phyloP scores from a whole-genome alignment of 2,888 invertebrate genomes.

The Poecilobothrus nobilitatus region DNA sequence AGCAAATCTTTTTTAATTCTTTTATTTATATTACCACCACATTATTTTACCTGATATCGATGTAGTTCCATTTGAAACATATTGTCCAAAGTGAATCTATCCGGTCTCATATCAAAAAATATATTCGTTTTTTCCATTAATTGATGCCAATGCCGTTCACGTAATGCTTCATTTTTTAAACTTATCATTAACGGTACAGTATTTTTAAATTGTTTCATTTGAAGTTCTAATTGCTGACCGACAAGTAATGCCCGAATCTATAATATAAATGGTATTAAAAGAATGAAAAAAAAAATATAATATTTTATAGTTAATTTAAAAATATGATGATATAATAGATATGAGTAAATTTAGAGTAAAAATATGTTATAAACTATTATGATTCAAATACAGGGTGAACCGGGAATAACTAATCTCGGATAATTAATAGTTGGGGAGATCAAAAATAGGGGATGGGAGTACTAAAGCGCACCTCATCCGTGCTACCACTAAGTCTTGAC shows the following conservation, averaged over 20 bases:
- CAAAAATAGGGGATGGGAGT: too few relatives aligned
- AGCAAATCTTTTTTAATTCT: background rate
- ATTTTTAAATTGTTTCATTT: constrained; percentile 81
- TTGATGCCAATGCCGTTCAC: constrained; percentile 83
- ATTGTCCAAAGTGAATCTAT: constrained; percentile 82
- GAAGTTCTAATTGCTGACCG: constrained; percentile 63
- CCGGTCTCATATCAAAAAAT: constrained; percentile 78
- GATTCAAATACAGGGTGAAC: too few relatives aligned
- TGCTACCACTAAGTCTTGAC: too few relatives aligned
- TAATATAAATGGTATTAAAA: background rate
- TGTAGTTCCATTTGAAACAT: constrained; percentile 90
- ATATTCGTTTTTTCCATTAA: constrained; percentile 77
- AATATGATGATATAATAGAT: too few relatives aligned
- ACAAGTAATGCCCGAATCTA: constrained; percentile 49
- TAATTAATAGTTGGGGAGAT: too few relatives aligned
- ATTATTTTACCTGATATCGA: constrained; percentile 56
- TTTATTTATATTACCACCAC: background rate
- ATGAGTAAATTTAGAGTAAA: too few relatives aligned
- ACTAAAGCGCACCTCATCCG: too few relatives aligned
- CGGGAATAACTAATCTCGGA: too few relatives aligned
- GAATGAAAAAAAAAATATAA: too few relatives aligned
- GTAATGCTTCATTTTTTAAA: constrained; percentile 80
- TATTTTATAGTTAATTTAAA: too few relatives aligned
- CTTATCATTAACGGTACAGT: constrained; percentile 84
- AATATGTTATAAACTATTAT: too few relatives aligned